Conservation (phyloP, 2,113 vertebrate species). For the Oncorhynchus masou region DNA sequence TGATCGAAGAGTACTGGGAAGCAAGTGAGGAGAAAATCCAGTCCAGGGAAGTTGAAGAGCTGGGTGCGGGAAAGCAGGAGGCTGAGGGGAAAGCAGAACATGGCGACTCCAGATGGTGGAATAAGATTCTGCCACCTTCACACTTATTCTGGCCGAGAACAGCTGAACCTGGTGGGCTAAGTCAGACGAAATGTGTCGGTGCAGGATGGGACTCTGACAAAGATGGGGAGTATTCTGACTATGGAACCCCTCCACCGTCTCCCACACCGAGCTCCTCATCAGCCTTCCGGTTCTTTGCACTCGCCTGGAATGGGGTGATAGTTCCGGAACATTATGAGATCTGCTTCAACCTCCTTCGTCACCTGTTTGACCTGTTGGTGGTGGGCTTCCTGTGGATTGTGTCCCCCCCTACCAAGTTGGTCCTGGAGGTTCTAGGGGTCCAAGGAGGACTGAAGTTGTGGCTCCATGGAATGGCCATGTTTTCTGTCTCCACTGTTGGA, state of each 20-base stretch:
- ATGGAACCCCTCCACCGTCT: conserved; percentile 72
- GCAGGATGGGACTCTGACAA: conserved; percentile 31
- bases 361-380: conserved; percentile 83
- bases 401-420: conserved; percentile 74
- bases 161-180: not conserved
- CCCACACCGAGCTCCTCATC: conserved; percentile 45
- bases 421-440: conserved; percentile 81
- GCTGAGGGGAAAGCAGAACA: not conserved
- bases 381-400: conserved; percentile 81
- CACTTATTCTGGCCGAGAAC: conserved; percentile 50
- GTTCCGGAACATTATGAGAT: conserved; percentile 81
- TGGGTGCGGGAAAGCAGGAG: conserved; percentile 31
- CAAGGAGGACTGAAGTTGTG: conserved; percentile 82
- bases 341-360: conserved; percentile 86
- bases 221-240: conserved; percentile 69
- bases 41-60: conserved; percentile 46
- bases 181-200: conserved; percentile 11
- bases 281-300: conserved; percentile 63
- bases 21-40: conserved; percentile 61
- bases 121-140: conserved; percentile 46
- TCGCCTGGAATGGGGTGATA: conserved; percentile 64
- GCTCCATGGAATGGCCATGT: conserved; percentile 86
- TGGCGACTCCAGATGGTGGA: conserved; percentile 61
- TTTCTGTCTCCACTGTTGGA: conserved; percentile 81
- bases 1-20: conserved; percentile 70